A percentile compares a stretch with the other conserved stretches of the same genome.
Evolutionary conservation across 2,113 vertebrate species (phyloP).

Genomic region (Corvus moneduloides): DNA sequence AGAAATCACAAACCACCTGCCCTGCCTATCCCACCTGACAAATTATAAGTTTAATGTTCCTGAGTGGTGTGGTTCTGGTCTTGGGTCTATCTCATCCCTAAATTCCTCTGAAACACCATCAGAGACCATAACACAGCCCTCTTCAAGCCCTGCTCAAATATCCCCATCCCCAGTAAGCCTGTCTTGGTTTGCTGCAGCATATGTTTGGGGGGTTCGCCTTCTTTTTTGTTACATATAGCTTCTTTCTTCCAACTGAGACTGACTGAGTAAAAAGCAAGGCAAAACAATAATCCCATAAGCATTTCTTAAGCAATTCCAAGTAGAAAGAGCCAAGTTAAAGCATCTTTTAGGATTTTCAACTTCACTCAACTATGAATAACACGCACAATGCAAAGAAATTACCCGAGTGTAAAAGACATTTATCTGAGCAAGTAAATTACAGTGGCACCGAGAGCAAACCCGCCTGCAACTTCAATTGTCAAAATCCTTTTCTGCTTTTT

Average conservation of each 20-base stretch:
- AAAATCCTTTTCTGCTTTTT: neutral
- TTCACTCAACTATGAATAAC: neutral
- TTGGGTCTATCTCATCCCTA: neutral
- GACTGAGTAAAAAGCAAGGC: neutral
- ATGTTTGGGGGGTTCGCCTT: neutral
- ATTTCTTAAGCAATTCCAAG: neutral
- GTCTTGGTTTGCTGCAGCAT: neutral
- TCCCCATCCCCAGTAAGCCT: neutral
- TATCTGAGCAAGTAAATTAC: conserved; percentile 23
- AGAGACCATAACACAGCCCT: neutral
- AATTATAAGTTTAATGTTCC: neutral
- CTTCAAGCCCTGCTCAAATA: neutral
- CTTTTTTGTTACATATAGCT: neutral
- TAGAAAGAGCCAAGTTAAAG: neutral
- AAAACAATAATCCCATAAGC: neutral
- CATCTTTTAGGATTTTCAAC: neutral
- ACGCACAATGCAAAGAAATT: neutral
- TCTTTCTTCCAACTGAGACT: neutral
- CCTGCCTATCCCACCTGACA: neutral
- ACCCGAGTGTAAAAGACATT: neutral
- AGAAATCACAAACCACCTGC: neutral
- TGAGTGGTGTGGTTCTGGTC: neutral
- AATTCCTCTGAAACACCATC: neutral
- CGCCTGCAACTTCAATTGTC: neutral
- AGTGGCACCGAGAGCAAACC: neutral